Base-by-base conservation (phyloP, 23 tunicate genomes). In the Trididemnum clinides region DNA sequence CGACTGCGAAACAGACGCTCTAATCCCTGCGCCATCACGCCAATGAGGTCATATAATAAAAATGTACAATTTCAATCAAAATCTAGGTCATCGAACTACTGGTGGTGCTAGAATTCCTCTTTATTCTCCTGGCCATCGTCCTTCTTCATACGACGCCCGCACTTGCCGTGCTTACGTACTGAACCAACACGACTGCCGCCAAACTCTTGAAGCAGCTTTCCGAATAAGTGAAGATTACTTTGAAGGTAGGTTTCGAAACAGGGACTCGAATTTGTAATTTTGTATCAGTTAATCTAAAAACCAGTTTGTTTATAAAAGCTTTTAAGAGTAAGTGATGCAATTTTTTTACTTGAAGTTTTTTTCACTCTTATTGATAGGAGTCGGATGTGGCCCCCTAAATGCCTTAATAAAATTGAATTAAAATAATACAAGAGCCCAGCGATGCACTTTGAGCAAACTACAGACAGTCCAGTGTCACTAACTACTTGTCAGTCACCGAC, bases 121-220 rank as follows among this genome's bases (percentile, higher is more conserved):
- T 44, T 74, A 74, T 57, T 10, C 5, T 10, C 57, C 80, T 39
- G 80, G 80, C 57, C 19, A 22, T 5, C 75, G 75, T 66, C 75
- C 75, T 28, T 4, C 12, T 32, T 29, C 75, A 32, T 23, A 28
- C 37, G 75, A 66, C 6, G 75, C 75, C 10, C n/a, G n/a, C 75
- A 32, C 37, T 28, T 66, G 75, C n/a, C 36, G 75, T 4, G 3
- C 37, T 30, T 37, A 20, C n/a, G 75, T 66, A 37, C 6, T 30
- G n/a, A 30, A 66, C 10, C 69, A 26, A 18, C 4, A 26, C 21
- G 26, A 59, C 26, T 6, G 6, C 26, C 4, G 23, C 6, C 69
- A 21, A 59, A 12, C 27, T 19, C 4, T 59, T 22, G 26, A 12
- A 4, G 27, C 23, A 12, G 22, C 69, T 5, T 22, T 22, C 23